Base-by-base conservation (phyloP, 1,140 invertebrate species). In the Cydia pomonella region DNA sequence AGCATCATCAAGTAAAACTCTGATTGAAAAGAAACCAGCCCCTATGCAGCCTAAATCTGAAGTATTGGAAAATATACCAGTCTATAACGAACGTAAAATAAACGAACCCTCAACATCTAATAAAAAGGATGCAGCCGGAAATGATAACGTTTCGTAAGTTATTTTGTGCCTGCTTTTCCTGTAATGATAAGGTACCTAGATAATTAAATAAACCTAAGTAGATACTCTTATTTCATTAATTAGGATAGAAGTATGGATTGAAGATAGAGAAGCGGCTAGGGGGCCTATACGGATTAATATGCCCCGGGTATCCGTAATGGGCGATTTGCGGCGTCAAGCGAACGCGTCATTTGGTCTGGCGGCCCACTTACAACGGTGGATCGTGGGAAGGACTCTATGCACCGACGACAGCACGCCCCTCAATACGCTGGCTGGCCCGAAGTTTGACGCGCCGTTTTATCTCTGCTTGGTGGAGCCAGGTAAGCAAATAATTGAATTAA, bases 321-420 rank as follows among this genome's bases (percentile, higher is more conserved):
- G 79, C 25, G 85, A 91, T 33, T 76, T 93, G 63, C 81, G 86
- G 29, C 79, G 75, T 9, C 80, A 83, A 76, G 90, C 87, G 21
- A 82, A 86, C 73, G 77, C 69, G 3, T 74, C 80, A 12, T 77
- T 92, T 13, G 88, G 87, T 6, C 72, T 92, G 13, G 82, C 83
- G 41, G 87, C 94, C 38, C 86, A 94, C 16, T 94, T 95, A 29
- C 89, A 89, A 76, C 83, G 87, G 10, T 92, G 89, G 89, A 90
- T 91, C 72, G 84, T 89, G 77, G 92, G 90, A 13, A 84, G 80
- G 74, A 85, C 80, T 47, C 82, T 88, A 69, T 92, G 87, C 80
- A 83, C 82, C 18, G 80, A 87, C 75, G 84, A 88, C 38, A 79
- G 80, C 50, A 81, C 87, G 25, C 76, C 79, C 5, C 76, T 89